A percentile compares a stretch with the other conserved stretches of the same genome.
Evolutionary conservation across 2,113 vertebrate genomes (phyloP).

Genomic region (Craseonycteris thonglongyai): DNA sequence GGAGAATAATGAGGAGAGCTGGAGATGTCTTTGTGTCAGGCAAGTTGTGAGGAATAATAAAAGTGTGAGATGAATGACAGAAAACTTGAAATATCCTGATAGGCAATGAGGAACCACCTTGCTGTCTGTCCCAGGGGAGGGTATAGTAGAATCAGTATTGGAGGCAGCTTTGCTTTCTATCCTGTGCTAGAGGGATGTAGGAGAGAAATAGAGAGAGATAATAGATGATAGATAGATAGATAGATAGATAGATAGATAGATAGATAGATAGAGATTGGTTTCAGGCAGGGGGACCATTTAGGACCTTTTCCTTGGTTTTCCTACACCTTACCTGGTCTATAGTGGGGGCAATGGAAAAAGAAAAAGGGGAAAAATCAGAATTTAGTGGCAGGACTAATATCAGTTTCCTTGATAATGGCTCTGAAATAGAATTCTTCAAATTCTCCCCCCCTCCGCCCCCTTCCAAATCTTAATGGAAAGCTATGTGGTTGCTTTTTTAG

Average conservation of each 20-base stretch:
- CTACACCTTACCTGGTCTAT: background rate
- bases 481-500: background rate
- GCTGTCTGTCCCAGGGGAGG: background rate
- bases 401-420: background rate
- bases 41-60: background rate
- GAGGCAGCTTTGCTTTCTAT: background rate
- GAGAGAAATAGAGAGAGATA: too few relatives aligned
- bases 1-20: background rate
- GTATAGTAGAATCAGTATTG: background rate
- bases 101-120: background rate
- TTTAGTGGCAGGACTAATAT: background rate
- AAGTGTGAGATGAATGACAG: accelerated
- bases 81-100: background rate
- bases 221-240: background rate
- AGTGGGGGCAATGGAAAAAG: background rate
- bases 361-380: background rate
- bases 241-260: background rate
- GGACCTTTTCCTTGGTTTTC: background rate
- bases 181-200: background rate
- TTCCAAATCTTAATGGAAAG: background rate
- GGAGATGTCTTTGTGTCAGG: background rate
- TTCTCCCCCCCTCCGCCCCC: background rate
- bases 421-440: background rate
- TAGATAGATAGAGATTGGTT: background rate
- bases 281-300: background rate